A percentile compares a stretch with the other conserved stretches of the same genome.
phyloP scores from a whole-genome alignment of 2,888 invertebrate species.

The Chymomyza caudatula region DNA sequence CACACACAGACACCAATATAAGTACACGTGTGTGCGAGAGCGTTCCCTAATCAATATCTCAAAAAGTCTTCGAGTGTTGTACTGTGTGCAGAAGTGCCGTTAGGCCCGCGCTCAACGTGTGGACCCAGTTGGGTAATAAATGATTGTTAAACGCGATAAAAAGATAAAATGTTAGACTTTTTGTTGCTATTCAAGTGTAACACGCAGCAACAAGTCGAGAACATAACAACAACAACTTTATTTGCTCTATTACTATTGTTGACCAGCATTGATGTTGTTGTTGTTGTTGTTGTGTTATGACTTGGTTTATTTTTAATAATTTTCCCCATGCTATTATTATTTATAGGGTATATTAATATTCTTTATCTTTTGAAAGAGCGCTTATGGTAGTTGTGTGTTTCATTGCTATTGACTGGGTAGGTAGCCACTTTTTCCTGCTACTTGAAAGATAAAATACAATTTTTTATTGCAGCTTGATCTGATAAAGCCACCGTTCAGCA shows the following conservation, averaged over 20 bases:
- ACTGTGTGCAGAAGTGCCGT: conserved; percentile 17
- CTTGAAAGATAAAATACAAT: conserved; percentile 76
- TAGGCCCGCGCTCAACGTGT: background rate
- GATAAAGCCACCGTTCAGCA: conserved; percentile 73
- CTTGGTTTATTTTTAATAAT: conserved; percentile 66
- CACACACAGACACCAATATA: background rate
- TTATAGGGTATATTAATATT: conserved; percentile 76
- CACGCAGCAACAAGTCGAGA: conserved; percentile 31
- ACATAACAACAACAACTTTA: conserved; percentile 25
- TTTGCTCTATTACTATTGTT: conserved; percentile 38
- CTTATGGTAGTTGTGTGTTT: conserved; percentile 25
- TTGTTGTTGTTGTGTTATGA: conserved; percentile 44
- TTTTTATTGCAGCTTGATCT: conserved; percentile 76
- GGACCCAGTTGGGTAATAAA: conserved; percentile 65
- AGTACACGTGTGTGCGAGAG: conserved; percentile 3
- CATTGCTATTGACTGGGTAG: conserved; percentile 37
- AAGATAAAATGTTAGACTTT: conserved; percentile 71
- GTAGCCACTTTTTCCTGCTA: conserved; percentile 75
- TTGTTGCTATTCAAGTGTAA: conserved; percentile 52
- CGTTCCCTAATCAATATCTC: conserved; percentile 62
- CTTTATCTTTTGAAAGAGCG: conserved; percentile 74
- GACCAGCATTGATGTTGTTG: conserved; percentile 20
- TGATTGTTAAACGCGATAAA: conserved; percentile 73
- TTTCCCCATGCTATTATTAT: conserved; percentile 65
- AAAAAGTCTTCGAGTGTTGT: conserved; percentile 51